Conservation (phyloP, 2,113 vertebrate genomes). For the Sinocyclocheilus rhinocerous region DNA sequence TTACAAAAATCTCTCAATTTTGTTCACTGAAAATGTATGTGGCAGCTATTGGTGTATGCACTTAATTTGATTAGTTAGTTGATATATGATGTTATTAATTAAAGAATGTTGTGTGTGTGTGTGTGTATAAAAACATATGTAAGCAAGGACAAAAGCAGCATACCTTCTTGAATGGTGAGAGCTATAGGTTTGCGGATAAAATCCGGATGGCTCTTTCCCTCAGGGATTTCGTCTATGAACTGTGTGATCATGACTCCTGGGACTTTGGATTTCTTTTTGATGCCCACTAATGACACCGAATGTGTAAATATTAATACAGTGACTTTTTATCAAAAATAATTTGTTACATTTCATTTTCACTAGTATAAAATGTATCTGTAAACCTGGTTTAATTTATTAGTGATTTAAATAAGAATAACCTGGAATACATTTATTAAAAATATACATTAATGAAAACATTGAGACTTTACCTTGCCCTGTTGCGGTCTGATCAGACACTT, state of each 20-base stretch:
- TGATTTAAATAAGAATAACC: neutral
- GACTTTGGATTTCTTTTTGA: conserved; percentile 77
- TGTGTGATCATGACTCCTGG: conserved; percentile 51
- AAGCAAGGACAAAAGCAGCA: neutral
- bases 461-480: conserved; percentile 63
- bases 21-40: neutral
- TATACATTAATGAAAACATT: no score
- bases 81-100: neutral
- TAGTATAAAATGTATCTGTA: no score
- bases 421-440: neutral
- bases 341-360: no score
- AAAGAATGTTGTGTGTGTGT: neutral
- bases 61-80: neutral
- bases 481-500: conserved; percentile 58
- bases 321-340: no score
- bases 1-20: neutral
- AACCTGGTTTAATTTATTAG: no score
- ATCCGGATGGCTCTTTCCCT: conserved; percentile 81
- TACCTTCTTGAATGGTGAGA: conserved; percentile 83
- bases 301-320: conserved; percentile 49
- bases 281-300: conserved; percentile 62
- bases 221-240: conserved; percentile 55
- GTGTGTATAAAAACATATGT: neutral
- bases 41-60: neutral
- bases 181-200: conserved; percentile 84